phyloP scores from a whole-genome alignment of 2,113 vertebrate genomes.

The Hydrolagus affinis region DNA sequence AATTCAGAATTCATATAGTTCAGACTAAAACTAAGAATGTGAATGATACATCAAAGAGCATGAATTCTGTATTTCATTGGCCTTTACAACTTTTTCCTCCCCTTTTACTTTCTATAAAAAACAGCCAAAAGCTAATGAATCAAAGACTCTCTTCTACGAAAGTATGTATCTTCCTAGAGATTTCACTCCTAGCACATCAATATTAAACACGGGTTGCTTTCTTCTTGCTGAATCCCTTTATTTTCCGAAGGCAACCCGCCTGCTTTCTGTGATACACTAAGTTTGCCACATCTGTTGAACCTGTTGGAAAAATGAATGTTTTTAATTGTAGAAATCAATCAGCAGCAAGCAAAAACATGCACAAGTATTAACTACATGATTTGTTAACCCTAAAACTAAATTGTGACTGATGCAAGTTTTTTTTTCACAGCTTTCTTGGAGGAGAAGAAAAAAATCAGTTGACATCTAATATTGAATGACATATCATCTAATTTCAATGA shows the following conservation, averaged over 20 bases:
- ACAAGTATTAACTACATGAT: neutral
- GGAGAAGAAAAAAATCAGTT: neutral
- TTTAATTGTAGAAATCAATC: neutral
- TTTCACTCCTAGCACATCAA: neutral
- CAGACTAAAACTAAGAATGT: neutral
- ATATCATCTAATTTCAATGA: slow-evolving; percentile 34
- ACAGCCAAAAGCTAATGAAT: slow-evolving; percentile 19
- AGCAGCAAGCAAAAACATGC: neutral
- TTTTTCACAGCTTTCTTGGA: neutral
- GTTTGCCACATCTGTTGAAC: neutral
- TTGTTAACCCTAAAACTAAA: neutral
- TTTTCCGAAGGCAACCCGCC: slow-evolving; percentile 12
- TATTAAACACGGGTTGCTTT: neutral
- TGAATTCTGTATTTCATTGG: neutral
- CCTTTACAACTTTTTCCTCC: neutral
- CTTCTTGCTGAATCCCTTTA: neutral
- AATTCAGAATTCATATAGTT: slow-evolving; percentile 18
- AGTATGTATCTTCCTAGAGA: neutral
- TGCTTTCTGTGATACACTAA: neutral
- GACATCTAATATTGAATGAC: neutral
- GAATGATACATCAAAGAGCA: neutral
- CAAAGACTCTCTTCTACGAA: neutral
- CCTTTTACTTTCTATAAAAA: neutral
- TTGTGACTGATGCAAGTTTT: neutral
- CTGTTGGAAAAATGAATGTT: neutral